A percentile compares a stretch with the other conserved stretches of the same genome.
Conservation (phyloP, 2,797 vertebrate species). For the Neosilurus mollespiculum region DNA sequence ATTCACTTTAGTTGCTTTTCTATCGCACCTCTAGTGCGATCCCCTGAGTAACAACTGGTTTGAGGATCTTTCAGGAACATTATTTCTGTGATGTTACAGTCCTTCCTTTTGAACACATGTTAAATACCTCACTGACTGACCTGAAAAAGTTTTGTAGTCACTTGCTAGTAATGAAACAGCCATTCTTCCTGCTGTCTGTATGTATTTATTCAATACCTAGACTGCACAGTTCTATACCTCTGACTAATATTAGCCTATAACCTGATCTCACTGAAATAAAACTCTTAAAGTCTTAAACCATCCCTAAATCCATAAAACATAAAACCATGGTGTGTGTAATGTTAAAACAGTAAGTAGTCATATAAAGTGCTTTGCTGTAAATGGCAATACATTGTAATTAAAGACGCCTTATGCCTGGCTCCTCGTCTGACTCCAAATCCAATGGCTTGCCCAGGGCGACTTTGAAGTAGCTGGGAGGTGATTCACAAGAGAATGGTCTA, state of each 20-base stretch:
- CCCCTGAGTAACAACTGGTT: neutral
- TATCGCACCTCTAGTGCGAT: too few relatives aligned
- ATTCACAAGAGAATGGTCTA: slow-evolving; percentile 35
- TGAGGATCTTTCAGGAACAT: neutral
- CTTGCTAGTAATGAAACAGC: neutral
- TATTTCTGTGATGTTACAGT: neutral
- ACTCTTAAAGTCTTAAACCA: slow-evolving; percentile 1
- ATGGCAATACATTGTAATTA: slow-evolving; percentile 14
- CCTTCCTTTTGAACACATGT: neutral
- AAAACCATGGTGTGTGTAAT: neutral
- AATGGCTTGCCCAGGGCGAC: slow-evolving; percentile 16
- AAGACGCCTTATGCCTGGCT: slow-evolving; percentile 5
- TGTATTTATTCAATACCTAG: neutral
- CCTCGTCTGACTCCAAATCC: slow-evolving; percentile 3
- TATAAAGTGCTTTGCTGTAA: slow-evolving; percentile 29
- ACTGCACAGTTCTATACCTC: neutral
- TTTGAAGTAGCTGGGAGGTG: slow-evolving; percentile 43
- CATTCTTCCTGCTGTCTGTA: neutral
- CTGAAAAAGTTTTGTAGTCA: neutral
- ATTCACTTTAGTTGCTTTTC: too few relatives aligned
- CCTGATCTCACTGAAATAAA: slow-evolving; percentile 7
- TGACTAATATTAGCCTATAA: slow-evolving; percentile 1
- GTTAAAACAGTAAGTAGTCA: slow-evolving; percentile 3
- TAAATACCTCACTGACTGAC: neutral
- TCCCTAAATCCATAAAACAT: too few relatives aligned